phyloP scores from a whole-genome alignment of 2,113 vertebrate genomes.

The Anoplopoma fimbria region DNA sequence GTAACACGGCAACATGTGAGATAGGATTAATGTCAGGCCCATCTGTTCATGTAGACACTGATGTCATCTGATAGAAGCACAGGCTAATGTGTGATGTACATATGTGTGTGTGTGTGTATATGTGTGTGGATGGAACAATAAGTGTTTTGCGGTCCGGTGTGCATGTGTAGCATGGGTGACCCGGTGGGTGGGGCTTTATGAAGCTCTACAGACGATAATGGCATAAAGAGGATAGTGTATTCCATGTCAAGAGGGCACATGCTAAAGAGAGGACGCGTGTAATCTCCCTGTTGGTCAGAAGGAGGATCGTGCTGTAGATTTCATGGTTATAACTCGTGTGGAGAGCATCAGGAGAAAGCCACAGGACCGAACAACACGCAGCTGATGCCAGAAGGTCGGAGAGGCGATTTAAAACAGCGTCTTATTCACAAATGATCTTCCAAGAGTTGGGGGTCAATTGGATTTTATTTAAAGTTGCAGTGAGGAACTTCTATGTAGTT shows the following conservation, averaged over 20 bases:
- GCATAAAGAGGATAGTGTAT: constrained; percentile 35
- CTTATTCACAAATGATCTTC: neutral
- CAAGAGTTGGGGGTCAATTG: neutral
- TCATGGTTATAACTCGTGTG: constrained; percentile 38
- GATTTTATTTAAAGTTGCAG: too few relatives aligned
- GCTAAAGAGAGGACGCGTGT: constrained; percentile 32
- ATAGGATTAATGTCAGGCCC: constrained; percentile 48
- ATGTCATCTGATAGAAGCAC: constrained; percentile 11
- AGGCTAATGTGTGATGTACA: neutral
- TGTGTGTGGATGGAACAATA: neutral
- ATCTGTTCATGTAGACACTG: constrained; percentile 33
- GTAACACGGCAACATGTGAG: neutral
- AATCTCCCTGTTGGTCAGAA: constrained; percentile 28
- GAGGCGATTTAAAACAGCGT: neutral
- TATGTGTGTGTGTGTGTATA: neutral
- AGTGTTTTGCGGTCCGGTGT: neutral
- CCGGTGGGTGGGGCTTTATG: neutral
- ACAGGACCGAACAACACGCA: neutral
- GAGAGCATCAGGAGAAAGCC: neutral
- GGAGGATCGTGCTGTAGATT: constrained; percentile 28
- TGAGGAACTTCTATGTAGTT: too few relatives aligned
- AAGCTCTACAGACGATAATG: constrained; percentile 19
- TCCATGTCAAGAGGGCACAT: constrained; percentile 41
- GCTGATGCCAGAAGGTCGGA: neutral
- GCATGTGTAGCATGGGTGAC: neutral